These are phyloP conservation scores for Lycaena phlaeas DNA, from an alignment of 2,888 invertebrate species.

Conservation along the genomic window DNA sequence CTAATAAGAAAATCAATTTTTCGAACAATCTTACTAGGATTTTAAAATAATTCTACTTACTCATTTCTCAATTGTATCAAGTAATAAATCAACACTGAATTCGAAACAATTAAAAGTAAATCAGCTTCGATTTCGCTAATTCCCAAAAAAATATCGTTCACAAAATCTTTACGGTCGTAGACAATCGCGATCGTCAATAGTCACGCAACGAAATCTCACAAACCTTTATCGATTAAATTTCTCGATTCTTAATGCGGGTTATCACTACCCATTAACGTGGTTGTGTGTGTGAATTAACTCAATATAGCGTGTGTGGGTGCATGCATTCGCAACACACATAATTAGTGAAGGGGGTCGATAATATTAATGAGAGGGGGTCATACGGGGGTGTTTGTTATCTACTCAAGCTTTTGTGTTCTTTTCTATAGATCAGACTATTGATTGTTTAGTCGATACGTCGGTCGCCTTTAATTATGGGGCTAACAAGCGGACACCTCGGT, in stretches of 20 bases:
- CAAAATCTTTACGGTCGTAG: too few relatives aligned
- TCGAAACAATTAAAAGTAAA: too few relatives aligned
- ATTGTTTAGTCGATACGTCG: slow-evolving; percentile 66
- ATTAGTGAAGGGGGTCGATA: slow-evolving; percentile 70
- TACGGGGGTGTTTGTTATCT: slow-evolving; percentile 57
- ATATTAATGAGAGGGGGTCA: slow-evolving; percentile 66
- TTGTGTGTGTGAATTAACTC: slow-evolving; percentile 20
- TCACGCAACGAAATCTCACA: too few relatives aligned
- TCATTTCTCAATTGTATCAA: too few relatives aligned
- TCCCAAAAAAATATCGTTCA: too few relatives aligned
- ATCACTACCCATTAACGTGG: slow-evolving; percentile 35
- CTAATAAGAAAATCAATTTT: too few relatives aligned
- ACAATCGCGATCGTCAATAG: too few relatives aligned
- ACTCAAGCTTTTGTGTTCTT: slow-evolving; percentile 69
- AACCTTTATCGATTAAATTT: slow-evolving; percentile 41
- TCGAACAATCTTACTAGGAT: too few relatives aligned
- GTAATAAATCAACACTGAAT: too few relatives aligned
- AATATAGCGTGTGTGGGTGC: slow-evolving; percentile 14
- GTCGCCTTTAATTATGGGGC: slow-evolving; percentile 62
- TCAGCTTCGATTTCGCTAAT: too few relatives aligned
- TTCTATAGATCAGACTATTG: slow-evolving; percentile 62
- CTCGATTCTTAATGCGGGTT: slow-evolving; percentile 49
- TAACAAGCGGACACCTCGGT: slow-evolving; percentile 62
- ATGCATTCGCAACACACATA: slow-evolving; percentile 72
- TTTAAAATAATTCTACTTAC: too few relatives aligned